These are phyloP conservation scores for Rhopalosiphum padi DNA, from an alignment of 1,140 invertebrate species.

Conservation along the genomic window DNA sequence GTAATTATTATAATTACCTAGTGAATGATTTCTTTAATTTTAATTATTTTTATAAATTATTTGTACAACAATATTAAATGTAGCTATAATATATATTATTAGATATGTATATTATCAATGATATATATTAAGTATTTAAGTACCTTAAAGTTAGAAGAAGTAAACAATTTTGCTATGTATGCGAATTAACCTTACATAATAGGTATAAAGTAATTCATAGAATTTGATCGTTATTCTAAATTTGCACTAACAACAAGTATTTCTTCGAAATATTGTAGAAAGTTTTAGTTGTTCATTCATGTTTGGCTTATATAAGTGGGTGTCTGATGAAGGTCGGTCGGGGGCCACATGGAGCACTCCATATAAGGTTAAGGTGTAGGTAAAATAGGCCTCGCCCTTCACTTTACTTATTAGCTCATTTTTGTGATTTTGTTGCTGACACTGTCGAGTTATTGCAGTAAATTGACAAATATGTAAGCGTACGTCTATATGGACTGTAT, in stretches of 20 bases:
- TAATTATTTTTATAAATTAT: too few relatives aligned
- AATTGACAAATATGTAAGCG: slow-evolving; percentile 11
- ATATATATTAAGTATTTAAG: too few relatives aligned
- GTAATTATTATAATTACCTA: too few relatives aligned
- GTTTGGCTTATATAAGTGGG: slow-evolving; percentile 48
- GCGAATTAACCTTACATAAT: neutral
- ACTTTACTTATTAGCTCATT: slow-evolving; percentile 57
- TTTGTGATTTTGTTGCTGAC: slow-evolving; percentile 10
- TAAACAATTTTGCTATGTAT: neutral
- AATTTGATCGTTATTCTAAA: neutral
- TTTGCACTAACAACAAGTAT: neutral
- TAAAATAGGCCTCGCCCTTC: slow-evolving; percentile 57
- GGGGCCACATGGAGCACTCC: slow-evolving; percentile 44
- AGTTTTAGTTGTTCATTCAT: slow-evolving; percentile 54
- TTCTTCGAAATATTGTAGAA: slow-evolving; percentile 32
- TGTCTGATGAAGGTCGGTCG: slow-evolving; percentile 40
- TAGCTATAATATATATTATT: neutral
- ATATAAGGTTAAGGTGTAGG: slow-evolving; percentile 58
- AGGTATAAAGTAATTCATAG: neutral
- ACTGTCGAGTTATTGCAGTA: neutral
- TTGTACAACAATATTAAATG: too few relatives aligned
- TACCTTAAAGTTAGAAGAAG: neutral
- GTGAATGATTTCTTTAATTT: too few relatives aligned
- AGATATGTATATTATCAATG: neutral
- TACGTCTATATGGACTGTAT: neutral